Evolutionary conservation across 2,113 vertebrate species (phyloP), one percentile per base, ranked within the genome.

Genomic region (Hemiprocne comata): DNA sequence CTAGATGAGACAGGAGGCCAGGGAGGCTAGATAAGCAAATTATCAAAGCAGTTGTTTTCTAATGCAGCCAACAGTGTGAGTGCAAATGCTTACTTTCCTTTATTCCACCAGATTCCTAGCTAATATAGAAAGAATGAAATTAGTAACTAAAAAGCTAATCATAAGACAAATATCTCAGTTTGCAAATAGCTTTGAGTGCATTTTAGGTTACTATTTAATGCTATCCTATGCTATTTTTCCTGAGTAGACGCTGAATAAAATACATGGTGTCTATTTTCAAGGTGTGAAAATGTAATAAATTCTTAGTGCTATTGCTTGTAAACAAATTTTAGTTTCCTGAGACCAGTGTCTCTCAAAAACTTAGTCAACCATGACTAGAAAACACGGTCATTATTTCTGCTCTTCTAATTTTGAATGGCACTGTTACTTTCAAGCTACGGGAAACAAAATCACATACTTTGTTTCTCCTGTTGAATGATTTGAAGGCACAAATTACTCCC

Each of bases 341-440:
- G 62, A 76, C 9, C 17, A 67, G 62, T 76, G n/a, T 15, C 54
- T 92, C 85, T 94, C 80, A 95, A 75, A 89, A 75, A 53, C 19
- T 36, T 75, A 57, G 31, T 87, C 73, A 94, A 6, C 54, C 66
- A 33, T 70, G 51, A 57, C 50, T 65, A 65, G 57, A 79, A 89
- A 95, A 69, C 36, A 79, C 82, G 50, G 40, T 23, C 54, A 79
- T 94, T 91, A 69, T 48, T 96, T 94, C 77, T 94, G 62, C 62
- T 89, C 17, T 85, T 95, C 58, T 86, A 81, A 89, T 85, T 94
- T 87, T 89, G 73, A 85, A 76, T 54, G 29, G 9, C 53, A 54
- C 17, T 72, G 34, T 89, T 95, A 66, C 10, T 87, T 92, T 79
- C 70, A 76, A 91, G 73, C 21, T 54, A 82, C 14, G 65, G 84